Conservation (phyloP, 1,140 invertebrate genomes). For the Popillia japonica region DNA sequence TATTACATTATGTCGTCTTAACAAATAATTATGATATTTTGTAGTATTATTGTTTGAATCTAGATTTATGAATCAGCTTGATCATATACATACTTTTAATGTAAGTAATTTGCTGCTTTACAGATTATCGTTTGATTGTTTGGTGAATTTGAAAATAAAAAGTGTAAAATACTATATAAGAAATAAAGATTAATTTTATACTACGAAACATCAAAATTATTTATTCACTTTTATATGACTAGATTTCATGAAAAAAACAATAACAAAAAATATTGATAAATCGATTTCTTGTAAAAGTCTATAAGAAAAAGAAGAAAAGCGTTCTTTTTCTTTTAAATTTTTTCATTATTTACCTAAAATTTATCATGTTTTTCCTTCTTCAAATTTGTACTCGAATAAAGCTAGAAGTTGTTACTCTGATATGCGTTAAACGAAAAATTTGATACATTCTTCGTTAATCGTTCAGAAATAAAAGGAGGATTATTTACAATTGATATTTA, state of each 20-base stretch:
- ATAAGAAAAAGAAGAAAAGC: neutral
- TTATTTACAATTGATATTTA: constrained; percentile 36
- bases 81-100: no score
- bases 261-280: neutral
- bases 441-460: neutral
- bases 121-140: no score
- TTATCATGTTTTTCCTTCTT: neutral
- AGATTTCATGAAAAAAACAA: neutral
- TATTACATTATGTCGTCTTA: neutral
- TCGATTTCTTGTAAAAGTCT: neutral
- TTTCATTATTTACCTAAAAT: neutral
- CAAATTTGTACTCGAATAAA: constrained; percentile 38
- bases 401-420: neutral
- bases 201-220: neutral
- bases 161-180: no score
- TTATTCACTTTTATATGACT: neutral
- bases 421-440: constrained; percentile 11
- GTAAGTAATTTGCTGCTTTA: no score
- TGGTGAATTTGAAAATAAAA: no score
- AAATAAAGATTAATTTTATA: no score
- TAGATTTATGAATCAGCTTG: neutral
- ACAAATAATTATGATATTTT: neutral
- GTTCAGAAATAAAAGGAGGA: constrained; percentile 11
- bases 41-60: neutral
- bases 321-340: neutral